A percentile compares a stretch with the other conserved stretches of the same genome.
Conservation (phyloP, 2,888 invertebrate species). For the Tetragonisca angustula region DNA sequence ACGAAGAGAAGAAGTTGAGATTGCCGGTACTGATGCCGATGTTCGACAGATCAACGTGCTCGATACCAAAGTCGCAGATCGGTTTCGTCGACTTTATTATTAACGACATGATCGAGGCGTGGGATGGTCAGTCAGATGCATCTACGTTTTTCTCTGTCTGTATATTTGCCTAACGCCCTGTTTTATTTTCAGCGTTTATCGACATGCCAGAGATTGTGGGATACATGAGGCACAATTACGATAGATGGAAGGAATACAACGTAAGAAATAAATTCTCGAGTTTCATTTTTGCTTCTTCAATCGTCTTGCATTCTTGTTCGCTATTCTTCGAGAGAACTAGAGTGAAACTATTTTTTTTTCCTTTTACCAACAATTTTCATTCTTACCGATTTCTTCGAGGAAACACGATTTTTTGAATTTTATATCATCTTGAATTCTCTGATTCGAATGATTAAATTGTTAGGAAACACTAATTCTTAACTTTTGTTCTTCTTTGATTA, state of each 20-base stretch:
- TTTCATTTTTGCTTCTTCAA: not conserved
- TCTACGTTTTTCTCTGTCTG: too few species aligned
- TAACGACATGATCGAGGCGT: conserved; percentile 98
- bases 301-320: not conserved
- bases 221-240: conserved; percentile 93
- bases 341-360: not conserved
- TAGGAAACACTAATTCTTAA: too few species aligned
- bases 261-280: conserved; percentile 30
- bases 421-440: too few species aligned
- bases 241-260: conserved; percentile 93
- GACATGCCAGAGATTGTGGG: conserved; percentile 96
- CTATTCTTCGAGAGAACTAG: not conserved
- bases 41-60: conserved; percentile 97
- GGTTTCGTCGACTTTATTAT: conserved; percentile 99
- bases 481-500: too few species aligned
- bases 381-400: too few species aligned
- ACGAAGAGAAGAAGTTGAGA: conserved; percentile 95
- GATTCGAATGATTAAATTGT: too few species aligned
- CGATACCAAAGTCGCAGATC: conserved; percentile 98
- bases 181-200: conserved; percentile 89
- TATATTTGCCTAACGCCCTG: not conserved
- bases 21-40: conserved; percentile 99
- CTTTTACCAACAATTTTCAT: not conserved
- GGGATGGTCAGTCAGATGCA: conserved; percentile 90
- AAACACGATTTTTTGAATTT: too few species aligned